Conservation (phyloP, 2,888 invertebrate genomes). For the Eucera pruinosa region DNA sequence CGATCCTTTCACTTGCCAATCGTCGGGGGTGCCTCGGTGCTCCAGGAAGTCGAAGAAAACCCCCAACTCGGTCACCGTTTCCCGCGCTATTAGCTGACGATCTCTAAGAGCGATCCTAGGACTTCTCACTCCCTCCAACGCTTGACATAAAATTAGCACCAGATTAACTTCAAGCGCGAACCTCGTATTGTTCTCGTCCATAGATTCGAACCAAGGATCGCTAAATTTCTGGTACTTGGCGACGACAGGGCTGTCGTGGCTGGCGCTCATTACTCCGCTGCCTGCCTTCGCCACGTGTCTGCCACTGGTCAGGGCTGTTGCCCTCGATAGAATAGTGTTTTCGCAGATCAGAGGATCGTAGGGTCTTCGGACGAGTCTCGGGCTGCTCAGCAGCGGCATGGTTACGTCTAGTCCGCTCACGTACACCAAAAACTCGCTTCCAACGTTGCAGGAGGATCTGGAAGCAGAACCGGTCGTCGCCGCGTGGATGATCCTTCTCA, state of each 20-base stretch:
- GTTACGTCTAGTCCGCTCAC: constrained; percentile 79
- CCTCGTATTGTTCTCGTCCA: constrained; percentile 82
- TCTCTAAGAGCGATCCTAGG: constrained; percentile 80
- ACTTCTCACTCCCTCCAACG: constrained; percentile 80
- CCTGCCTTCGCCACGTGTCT: constrained; percentile 74
- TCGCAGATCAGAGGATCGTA: constrained; percentile 83
- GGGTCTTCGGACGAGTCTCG: constrained; percentile 79
- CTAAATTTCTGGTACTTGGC: constrained; percentile 66
- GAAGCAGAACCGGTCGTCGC: constrained; percentile 64
- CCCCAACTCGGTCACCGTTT: constrained; percentile 82
- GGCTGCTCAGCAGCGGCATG: constrained; percentile 79
- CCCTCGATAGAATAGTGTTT: constrained; percentile 81
- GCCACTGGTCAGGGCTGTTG: constrained; percentile 77
- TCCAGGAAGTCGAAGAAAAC: constrained; percentile 83
- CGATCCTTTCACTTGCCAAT: constrained; percentile 71
- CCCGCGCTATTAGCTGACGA: constrained; percentile 81
- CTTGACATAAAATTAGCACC: constrained; percentile 80
- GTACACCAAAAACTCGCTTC: constrained; percentile 74
- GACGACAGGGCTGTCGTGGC: constrained; percentile 57
- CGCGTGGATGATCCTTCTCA: constrained; percentile 77
- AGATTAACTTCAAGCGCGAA: constrained; percentile 82
- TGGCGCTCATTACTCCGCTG: constrained; percentile 22
- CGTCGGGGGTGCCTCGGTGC: constrained; percentile 74
- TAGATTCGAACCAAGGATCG: constrained; percentile 83
- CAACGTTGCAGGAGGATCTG: constrained; percentile 58